phyloP scores from a whole-genome alignment of 2,888 invertebrate genomes.

The Galerucella pusilla region DNA sequence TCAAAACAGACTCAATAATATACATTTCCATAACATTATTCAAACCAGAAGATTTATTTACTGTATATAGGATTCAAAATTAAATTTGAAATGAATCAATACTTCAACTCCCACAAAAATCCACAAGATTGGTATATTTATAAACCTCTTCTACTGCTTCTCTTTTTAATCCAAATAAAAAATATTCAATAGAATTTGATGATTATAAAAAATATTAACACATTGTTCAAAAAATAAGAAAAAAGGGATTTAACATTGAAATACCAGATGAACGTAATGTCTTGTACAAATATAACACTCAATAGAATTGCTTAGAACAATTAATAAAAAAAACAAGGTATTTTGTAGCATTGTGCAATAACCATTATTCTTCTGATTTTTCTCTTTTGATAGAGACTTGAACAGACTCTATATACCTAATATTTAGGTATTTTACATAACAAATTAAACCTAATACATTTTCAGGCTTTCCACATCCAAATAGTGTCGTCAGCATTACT shows the following conservation, averaged over 20 bases:
- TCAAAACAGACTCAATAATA: not conserved
- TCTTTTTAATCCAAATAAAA: slow-evolving; percentile 39
- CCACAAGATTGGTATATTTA: not conserved
- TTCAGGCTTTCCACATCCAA: slow-evolving; percentile 2
- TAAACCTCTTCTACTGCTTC: slow-evolving; percentile 46
- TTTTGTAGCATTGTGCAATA: slow-evolving; percentile 49
- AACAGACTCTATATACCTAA: slow-evolving; percentile 8
- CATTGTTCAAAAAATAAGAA: slow-evolving; percentile 48
- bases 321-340: slow-evolving; percentile 40
- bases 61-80: not conserved
- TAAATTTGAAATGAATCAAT: not conserved
- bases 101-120: not conserved
- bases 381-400: not conserved
- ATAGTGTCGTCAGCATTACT: slow-evolving; percentile 15
- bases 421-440: slow-evolving; percentile 8
- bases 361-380: slow-evolving; percentile 12
- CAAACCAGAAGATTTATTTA: not conserved
- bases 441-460: slow-evolving; percentile 14
- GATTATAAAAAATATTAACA: slow-evolving; percentile 49
- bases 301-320: slow-evolving; percentile 41
- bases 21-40: not conserved
- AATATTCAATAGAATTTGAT: slow-evolving; percentile 46
- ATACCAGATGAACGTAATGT: slow-evolving; percentile 47
- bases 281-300: slow-evolving; percentile 38
- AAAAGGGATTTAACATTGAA: slow-evolving; percentile 40